phyloP scores from a whole-genome alignment of 1,140 invertebrate genomes.

The Fragariocoptes setiger region DNA sequence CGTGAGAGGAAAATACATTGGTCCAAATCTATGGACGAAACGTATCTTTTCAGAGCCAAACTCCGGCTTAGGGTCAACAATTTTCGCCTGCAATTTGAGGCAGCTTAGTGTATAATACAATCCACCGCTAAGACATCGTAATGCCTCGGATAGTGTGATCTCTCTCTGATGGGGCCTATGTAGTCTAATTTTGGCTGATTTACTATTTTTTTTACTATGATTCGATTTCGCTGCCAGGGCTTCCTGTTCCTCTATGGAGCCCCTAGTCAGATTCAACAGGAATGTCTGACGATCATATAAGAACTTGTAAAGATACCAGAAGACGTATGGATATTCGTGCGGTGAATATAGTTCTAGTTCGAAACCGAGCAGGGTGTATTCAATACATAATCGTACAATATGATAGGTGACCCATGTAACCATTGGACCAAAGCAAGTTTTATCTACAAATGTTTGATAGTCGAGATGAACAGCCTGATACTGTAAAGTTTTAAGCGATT shows the following conservation, averaged over 20 bases:
- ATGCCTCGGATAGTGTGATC: constrained; percentile 49
- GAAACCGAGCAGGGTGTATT: constrained; percentile 70
- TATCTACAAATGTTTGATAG: too few relatives aligned
- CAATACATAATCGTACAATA: constrained; percentile 75
- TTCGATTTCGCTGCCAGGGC: constrained; percentile 15
- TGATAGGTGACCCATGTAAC: constrained; percentile 86
- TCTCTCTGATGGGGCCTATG: constrained; percentile 42
- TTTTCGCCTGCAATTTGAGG: constrained; percentile 31
- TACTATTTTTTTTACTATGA: constrained; percentile 23
- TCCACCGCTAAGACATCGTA: constrained; percentile 71
- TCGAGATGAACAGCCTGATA: constrained; percentile 36
- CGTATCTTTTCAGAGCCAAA: constrained; percentile 76
- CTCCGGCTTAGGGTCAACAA: constrained; percentile 40
- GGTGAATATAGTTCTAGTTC: constrained; percentile 75
- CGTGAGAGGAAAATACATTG: too few relatives aligned
- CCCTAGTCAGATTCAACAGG: constrained; percentile 54
- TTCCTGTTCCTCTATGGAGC: constrained; percentile 42
- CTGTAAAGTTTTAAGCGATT: constrained; percentile 63
- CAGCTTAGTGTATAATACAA: constrained; percentile 44
- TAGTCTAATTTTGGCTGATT: constrained; percentile 19
- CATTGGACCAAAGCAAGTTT: constrained; percentile 29
- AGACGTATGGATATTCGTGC: constrained; percentile 87
- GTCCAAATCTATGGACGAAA: constrained; percentile 68
- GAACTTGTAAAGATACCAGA: constrained; percentile 84
- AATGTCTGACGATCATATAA: constrained; percentile 72